Evolutionary conservation across 2,797 vertebrate species (phyloP), one percentile per base, ranked within the genome.

Genomic region (Melanotaenia pygmaea): DNA sequence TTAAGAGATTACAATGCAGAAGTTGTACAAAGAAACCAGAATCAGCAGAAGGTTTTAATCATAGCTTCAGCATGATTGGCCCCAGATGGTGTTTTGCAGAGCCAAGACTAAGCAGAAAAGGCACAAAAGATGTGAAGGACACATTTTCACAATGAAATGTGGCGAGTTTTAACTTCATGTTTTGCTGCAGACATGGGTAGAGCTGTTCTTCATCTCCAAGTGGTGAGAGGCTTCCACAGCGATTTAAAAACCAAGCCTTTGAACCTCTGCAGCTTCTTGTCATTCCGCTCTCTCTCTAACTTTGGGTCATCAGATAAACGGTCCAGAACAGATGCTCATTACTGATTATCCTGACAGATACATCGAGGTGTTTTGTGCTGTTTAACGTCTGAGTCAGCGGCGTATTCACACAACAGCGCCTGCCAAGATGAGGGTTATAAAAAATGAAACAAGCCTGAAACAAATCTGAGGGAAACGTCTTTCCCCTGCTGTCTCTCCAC

Each of bases 171-270:
- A 67, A 75, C 67, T 40, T 76, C 1, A 3, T 72, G 71, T 85
- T 76, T 87, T 85, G 70, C 30, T 69, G 73, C 34, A 56, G 71
- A 86, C 78, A 54, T 64, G n/a, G 70, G 74, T 11, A 32, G 59
- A 71, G 62, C 57, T 70, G 67, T 73, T 88, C 53, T 58, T 76
- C 54, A 68, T 81, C 66, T 64, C 22, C 12, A 54, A 54, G 58
- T 45, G 68, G 66, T 50, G 60, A 77, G 59, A 70, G 18, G 81
- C 71, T 68, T 20, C 51, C 73, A 66, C 40, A 13, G 51, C 11
- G 59, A 50, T 65, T 62, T 63, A 54, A 43, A 64, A 76, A 74
- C 63, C 2, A 79, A 69, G 34, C 70, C 83, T 90, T 88, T 89
- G 79, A 89, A 82, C 75, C 63, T 82, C 83, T 73, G 72, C 28